phyloP scores from a whole-genome alignment of 2,888 invertebrate genomes.

The Eupelmus urozonus region DNA sequence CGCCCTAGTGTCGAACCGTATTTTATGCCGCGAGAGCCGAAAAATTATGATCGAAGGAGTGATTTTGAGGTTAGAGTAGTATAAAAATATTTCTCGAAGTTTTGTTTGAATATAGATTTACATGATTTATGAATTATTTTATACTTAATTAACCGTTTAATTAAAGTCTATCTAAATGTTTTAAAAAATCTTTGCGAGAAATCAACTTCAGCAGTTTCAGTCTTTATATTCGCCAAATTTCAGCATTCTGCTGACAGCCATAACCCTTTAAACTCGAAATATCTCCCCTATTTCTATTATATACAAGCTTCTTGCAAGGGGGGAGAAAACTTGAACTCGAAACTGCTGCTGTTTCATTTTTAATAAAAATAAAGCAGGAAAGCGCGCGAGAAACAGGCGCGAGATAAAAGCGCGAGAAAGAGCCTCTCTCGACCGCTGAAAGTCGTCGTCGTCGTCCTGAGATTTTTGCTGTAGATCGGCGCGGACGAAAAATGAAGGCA shows the following conservation, averaged over 20 bases:
- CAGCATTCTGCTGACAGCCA: not conserved
- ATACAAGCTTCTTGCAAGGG: not conserved
- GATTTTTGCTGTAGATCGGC: slow-evolving; percentile 51
- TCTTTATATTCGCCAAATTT: too few species aligned
- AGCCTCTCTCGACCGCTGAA: not conserved
- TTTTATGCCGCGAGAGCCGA: too few species aligned
- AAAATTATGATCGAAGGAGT: too few species aligned
- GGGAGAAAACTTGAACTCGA: not conserved
- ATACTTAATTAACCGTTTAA: too few species aligned
- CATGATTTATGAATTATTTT: too few species aligned
- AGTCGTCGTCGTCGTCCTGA: not conserved
- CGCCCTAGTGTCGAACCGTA: too few species aligned
- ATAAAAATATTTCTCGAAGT: too few species aligned
- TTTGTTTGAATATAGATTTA: too few species aligned
- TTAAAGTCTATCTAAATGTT: too few species aligned
- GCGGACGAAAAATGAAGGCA: slow-evolving; percentile 62
- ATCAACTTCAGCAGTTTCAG: too few species aligned
- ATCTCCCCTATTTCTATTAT: not conserved
- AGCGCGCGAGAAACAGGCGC: not conserved
- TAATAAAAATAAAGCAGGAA: slow-evolving; percentile 23
- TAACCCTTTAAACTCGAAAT: not conserved
- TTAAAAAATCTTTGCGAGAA: too few species aligned
- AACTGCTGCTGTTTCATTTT: slow-evolving; percentile 15
- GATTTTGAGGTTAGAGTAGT: too few species aligned
- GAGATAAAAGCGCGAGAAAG: not conserved